phyloP scores from a whole-genome alignment of 2,113 vertebrate species.

The Tachuris rubrigastra region DNA sequence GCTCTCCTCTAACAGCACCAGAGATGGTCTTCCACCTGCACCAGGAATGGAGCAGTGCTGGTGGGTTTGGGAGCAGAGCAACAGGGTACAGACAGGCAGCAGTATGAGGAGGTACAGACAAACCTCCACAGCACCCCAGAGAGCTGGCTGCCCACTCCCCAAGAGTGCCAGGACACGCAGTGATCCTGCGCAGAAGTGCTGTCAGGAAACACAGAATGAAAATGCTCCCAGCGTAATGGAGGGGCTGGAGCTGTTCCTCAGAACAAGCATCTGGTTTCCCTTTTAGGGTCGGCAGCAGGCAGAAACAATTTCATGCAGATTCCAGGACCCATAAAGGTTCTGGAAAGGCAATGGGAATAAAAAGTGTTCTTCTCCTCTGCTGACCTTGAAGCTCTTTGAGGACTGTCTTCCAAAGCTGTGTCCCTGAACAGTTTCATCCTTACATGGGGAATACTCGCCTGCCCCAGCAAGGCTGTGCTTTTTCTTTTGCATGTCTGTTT shows the following conservation, averaged over 20 bases:
- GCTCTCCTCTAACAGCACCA: neutral
- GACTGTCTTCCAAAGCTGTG: neutral
- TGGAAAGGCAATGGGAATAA: slow-evolving; percentile 29
- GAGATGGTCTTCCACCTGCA: rapidly evolving
- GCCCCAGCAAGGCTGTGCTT: neutral
- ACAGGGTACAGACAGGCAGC: neutral
- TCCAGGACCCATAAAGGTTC: slow-evolving; percentile 51
- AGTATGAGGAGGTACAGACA: neutral
- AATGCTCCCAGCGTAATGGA: neutral
- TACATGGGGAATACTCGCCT: neutral
- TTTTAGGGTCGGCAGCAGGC: slow-evolving; percentile 27
- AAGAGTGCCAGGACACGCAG: neutral
- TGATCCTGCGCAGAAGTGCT: neutral
- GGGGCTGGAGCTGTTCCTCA: neutral
- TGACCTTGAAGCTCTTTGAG: slow-evolving; percentile 21
- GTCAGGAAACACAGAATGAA: neutral
- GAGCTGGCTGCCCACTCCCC: rapidly evolving
- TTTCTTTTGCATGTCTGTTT: neutral
- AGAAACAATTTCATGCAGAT: slow-evolving; percentile 18
- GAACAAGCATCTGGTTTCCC: slow-evolving; percentile 41
- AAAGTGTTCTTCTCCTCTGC: slow-evolving; percentile 28
- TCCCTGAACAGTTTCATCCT: neutral
- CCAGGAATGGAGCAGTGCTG: neutral
- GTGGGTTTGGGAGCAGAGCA: neutral
- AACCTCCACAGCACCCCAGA: rapidly evolving